Base-by-base conservation (phyloP, 2,888 invertebrate species). In the Mactromeris polynyma region DNA sequence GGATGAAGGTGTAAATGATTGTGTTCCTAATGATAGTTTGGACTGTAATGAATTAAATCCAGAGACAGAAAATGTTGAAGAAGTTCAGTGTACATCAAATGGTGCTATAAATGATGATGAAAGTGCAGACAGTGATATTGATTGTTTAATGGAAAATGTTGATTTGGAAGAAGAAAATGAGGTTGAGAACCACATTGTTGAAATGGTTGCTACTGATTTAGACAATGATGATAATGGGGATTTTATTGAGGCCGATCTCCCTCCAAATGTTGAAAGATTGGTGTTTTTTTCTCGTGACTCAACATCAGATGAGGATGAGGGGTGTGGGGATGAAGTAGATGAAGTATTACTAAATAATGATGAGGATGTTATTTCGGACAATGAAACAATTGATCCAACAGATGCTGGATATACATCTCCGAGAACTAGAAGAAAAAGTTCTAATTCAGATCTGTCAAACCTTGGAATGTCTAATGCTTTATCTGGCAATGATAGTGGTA, bases 231-330 rank as follows among this genome's bases (percentile, higher is more conserved):
- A 96, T 78, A 93, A 94, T n/a, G 96, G 96, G 9, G 96, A 96
- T 88, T 96, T 95, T 88, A 96, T 96, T 85, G 96, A 96, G 87
- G 93, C 96, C 69, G 96, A 96, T 89, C 92, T 96, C 40, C 95
- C 95, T n/a, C 92, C 94, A 78, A 92, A 93, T 89, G 92, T 93
- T 9, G 92, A 94, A 54, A 92, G 94, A n/a, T 93, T 94, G 21
- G 92, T 94, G 81, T 95, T 95, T 54, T 94, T 93, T 86, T 94
- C 94, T 26, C 91, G 94, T 88, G 94, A 93, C 54, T 93, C 94
- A 81, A 93, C 94, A 4, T 93, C 93, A 54, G 93, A 94, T 89
- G 94, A 93, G 26, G 94, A 95, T 90, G 93, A 94, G 78, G 93
- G 93, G 4, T 93, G 92, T 86, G 90, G 92, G 0, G 93, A 91